phyloP scores from a whole-genome alignment of 2,113 vertebrate genomes.

The Hirundichthys speculiger region DNA sequence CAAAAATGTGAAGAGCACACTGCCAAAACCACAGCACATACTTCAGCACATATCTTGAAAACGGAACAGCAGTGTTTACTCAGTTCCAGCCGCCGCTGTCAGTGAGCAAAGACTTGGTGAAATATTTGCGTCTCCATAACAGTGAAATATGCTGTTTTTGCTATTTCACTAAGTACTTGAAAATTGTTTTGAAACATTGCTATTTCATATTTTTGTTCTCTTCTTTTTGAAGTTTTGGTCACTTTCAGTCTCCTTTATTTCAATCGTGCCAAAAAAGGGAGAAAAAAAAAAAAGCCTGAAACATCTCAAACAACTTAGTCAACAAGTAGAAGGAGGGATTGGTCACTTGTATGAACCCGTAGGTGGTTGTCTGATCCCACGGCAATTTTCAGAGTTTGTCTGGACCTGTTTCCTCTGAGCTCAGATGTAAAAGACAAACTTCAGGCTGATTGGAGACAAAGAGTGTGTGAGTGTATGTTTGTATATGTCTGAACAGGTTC shows the following conservation, averaged over 20 bases:
- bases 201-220: neutral
- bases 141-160: neutral
- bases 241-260: neutral
- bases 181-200: neutral
- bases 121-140: neutral
- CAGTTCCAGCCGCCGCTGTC: too few species aligned
- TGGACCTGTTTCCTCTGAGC: conserved; percentile 35
- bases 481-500: neutral
- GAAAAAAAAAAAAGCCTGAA: conserved; percentile 11
- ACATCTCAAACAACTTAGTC: conserved; percentile 32
- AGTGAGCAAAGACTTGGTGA: too few species aligned
- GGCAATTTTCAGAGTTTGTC: conserved; percentile 34
- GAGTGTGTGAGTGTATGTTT: conserved; percentile 12
- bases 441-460: conserved; percentile 5
- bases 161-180: neutral
- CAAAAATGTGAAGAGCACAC: too few species aligned
- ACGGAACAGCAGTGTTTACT: too few species aligned
- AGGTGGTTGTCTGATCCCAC: conserved; percentile 23
- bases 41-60: too few species aligned
- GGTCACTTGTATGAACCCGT: conserved; percentile 26
- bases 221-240: conserved; percentile 1
- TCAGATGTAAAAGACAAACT: conserved; percentile 23
- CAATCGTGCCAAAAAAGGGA: conserved; percentile 8
- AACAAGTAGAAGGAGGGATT: conserved; percentile 31
- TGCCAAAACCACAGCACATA: too few species aligned